Conservation (phyloP, 2,888 invertebrate genomes). For the Petrophora chlorosata region DNA sequence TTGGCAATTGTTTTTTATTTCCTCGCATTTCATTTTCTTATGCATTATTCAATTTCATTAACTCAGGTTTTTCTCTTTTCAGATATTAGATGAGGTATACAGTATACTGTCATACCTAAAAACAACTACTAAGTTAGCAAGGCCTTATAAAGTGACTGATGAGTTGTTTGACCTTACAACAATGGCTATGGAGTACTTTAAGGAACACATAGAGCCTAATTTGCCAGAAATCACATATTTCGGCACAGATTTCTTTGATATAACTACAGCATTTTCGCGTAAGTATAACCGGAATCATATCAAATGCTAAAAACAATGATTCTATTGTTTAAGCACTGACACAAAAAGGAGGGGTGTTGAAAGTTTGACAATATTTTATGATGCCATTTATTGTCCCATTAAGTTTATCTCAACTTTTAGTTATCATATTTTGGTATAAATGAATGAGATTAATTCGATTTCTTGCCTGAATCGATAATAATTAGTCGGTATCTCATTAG, state of each 20-base stretch:
- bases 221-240: constrained; percentile 95
- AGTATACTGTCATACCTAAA: constrained; percentile 93
- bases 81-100: constrained; percentile 96
- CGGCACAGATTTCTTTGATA: constrained; percentile 92
- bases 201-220: constrained; percentile 95
- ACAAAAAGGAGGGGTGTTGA: too few species aligned
- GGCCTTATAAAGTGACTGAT: constrained; percentile 96
- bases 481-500: too few species aligned
- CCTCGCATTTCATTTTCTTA: too few species aligned
- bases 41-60: too few species aligned
- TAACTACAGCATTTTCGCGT: constrained; percentile 88
- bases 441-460: too few species aligned
- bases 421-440: too few species aligned
- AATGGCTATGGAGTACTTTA: constrained; percentile 99
- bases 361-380: too few species aligned
- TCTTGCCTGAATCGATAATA: too few species aligned
- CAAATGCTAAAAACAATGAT: not conserved
- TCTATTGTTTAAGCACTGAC: too few species aligned
- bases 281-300: constrained; percentile 56
- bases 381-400: too few species aligned
- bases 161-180: constrained; percentile 97
- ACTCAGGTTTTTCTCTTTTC: constrained; percentile 56
- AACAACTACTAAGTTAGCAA: constrained; percentile 90
- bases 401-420: too few species aligned
- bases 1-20: too few species aligned